phyloP scores from a whole-genome alignment of 2,888 invertebrate species.

The Nomada hirtipes region DNA sequence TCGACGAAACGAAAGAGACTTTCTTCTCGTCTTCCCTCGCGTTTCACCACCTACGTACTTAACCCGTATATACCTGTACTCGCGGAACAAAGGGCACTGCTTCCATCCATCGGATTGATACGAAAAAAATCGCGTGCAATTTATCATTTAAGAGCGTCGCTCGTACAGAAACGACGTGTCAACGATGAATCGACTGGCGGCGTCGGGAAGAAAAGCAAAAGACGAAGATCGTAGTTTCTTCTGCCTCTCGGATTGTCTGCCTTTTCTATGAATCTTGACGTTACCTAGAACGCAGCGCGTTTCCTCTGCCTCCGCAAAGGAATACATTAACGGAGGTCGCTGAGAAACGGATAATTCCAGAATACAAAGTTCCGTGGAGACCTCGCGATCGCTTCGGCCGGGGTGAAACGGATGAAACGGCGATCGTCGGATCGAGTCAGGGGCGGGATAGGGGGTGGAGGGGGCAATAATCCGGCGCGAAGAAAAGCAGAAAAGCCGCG shows the following conservation, averaged over 20 bases:
- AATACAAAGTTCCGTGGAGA: neutral
- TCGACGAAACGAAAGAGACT: conserved; percentile 15
- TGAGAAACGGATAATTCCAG: neutral
- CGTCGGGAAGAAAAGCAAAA: conserved; percentile 2
- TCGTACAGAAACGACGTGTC: conserved; percentile 44
- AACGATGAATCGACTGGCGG: conserved; percentile 50
- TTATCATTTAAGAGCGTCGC: conserved; percentile 68
- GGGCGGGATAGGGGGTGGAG: conserved; percentile 2
- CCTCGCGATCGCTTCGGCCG: conserved; percentile 8
- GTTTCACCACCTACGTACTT: conserved; percentile 58
- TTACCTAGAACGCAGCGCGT: conserved; percentile 34
- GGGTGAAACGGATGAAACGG: conserved; percentile 4
- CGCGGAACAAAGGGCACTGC: conserved; percentile 61
- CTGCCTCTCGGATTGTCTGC: conserved; percentile 48
- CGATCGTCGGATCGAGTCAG: neutral
- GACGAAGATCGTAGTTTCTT: conserved; percentile 20
- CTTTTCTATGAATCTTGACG: conserved; percentile 52
- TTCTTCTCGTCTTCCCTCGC: conserved; percentile 61
- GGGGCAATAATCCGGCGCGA: conserved; percentile 56
- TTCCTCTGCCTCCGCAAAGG: conserved; percentile 42
- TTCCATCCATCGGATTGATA: conserved; percentile 59
- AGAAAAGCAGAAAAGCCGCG: conserved; percentile 78
- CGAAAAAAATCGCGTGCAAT: conserved; percentile 64
- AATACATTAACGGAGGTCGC: conserved; percentile 38
- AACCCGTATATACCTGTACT: neutral